Evolutionary conservation across 2,888 invertebrate species (phyloP), one percentile per base, ranked within the genome.

Genomic region (Phymatocera aterrima): DNA sequence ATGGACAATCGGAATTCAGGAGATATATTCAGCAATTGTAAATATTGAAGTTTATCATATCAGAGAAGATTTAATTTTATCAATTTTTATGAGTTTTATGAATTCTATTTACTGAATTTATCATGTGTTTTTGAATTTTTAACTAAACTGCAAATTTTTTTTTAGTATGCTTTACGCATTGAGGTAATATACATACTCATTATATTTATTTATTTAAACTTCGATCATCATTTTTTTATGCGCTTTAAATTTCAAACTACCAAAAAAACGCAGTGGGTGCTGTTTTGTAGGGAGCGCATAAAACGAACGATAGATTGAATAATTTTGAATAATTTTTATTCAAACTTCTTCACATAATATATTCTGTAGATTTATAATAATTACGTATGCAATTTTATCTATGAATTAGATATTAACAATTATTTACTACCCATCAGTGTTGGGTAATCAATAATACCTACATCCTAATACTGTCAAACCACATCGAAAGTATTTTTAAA

Each of bases 181-280:
- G 15, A 72, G 43, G 46, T 46, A 28, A 34, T 64, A 8, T 43
- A 68, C 15, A 54, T n/a, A 18, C 28, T 24, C n/a, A n/a, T n/a
- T n/a, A n/a, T 61, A 37, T 65, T 37, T 40, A 40, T 54, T 18
- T 51, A 5, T 31, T 34, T 10, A 31, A 18, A 51, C 2, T 51
- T 72, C n/a, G 51, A 51, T 72, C 34, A 21, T 51, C 12, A 21
- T 51, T 51, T 72, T 70, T 72, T 72, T 72, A 34, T 72, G 51
- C 34, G 72, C 72, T 72, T 21, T 12, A 34, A 72, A 18, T 48
- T 65, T 51, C 4, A 21, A 18, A 57, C 75, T 75, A 75, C 75
- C 43, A 75, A 54, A 57, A 34, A 74, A 60, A 75, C 75, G 60
- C 75, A 75, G 75, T 75, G 75, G 75, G 75, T 75, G 75, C 75